Evolutionary conservation across 2,113 vertebrate species (phyloP), one percentile per base, ranked within the genome.

Genomic region (Tetrao urogallus): DNA sequence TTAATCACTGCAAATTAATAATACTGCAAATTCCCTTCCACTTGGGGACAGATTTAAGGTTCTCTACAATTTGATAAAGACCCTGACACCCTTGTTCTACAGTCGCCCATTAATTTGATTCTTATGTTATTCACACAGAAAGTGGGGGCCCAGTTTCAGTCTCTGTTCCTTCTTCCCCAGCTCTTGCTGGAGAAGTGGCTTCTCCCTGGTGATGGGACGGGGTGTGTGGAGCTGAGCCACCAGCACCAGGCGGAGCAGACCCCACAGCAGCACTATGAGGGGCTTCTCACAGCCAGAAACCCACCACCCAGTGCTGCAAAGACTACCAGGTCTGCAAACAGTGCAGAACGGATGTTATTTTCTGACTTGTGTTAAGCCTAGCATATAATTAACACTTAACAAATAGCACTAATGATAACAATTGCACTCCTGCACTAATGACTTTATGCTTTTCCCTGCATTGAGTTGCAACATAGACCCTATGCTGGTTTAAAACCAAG

Each of bases 221-320:
- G 36, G 43, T 13, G 28, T 0, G 0, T 15, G 76, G 3, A 13
- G 7, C 18, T 82, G 1, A 11, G 28, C 22, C 6, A 3, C 45
- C 13, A 38, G 40, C 3, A 11, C 54, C 47, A 28, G 28, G 22
- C 2, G 3, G 13, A 79, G 18, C 63, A 87, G 75, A 76, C 7
- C 9, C 47, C 22, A 36, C 14, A 6, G 2, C 3, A 32, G 64
- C n/a, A 45, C 61, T 15, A 7, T 11, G n/a, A 75, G 42, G n/a
- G 67, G 13, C 24, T n/a, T 8, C 17, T 21, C 17, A 6, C 69
- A 71, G 36, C 34, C 48, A 45, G 64, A 63, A 25, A 61, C 57
- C 30, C 43, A 32, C 16, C 3, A 1, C 34, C 13, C 6, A 19
- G 4, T 27, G 19, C 1, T 0, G 11, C 24, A 28, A 19, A 38